These are phyloP conservation scores for Oligia latruncula DNA, from an alignment of 2,888 invertebrate species.

Conservation along the genomic window DNA sequence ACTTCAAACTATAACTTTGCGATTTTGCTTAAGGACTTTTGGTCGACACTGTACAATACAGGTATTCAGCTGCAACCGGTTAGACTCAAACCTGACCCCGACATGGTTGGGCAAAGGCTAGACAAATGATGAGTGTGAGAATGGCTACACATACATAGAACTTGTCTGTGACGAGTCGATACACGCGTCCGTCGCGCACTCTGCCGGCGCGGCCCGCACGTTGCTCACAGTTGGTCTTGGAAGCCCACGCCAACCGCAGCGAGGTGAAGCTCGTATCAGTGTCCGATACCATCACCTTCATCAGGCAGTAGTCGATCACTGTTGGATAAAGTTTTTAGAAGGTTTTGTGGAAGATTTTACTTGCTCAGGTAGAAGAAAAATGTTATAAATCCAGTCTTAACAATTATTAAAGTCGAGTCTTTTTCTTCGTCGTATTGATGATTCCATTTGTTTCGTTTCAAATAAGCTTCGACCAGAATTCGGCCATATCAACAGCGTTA, in stretches of 20 bases:
- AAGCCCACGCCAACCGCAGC: slow-evolving; percentile 96
- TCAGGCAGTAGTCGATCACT: slow-evolving; percentile 98
- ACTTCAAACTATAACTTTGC: no score
- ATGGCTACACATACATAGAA: slow-evolving; percentile 90
- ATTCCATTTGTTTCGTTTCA: no score
- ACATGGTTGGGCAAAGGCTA: no score
- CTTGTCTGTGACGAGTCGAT: slow-evolving; percentile 92
- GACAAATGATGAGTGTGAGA: no score
- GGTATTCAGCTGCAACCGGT: no score
- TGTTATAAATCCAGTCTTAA: neutral
- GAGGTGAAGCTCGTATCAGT: slow-evolving; percentile 94
- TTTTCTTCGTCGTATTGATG: no score
- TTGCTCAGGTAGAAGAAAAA: neutral
- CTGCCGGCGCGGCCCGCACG: slow-evolving; percentile 97
- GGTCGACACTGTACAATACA: no score
- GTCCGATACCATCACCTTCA: slow-evolving; percentile 95
- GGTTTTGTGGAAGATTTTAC: neutral
- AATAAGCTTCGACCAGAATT: no score
- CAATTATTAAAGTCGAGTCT: neutral
- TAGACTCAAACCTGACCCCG: no score
- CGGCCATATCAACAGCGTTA: no score
- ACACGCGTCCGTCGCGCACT: slow-evolving; percentile 95
- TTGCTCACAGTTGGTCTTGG: slow-evolving; percentile 96
- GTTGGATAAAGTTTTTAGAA: slow-evolving; percentile 59
- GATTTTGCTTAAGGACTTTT: no score